A percentile compares a stretch with the other conserved stretches of the same genome.
These are phyloP conservation scores for Crotalus tigris DNA, from an alignment of 2,113 vertebrate genomes.

Conservation along the genomic window DNA sequence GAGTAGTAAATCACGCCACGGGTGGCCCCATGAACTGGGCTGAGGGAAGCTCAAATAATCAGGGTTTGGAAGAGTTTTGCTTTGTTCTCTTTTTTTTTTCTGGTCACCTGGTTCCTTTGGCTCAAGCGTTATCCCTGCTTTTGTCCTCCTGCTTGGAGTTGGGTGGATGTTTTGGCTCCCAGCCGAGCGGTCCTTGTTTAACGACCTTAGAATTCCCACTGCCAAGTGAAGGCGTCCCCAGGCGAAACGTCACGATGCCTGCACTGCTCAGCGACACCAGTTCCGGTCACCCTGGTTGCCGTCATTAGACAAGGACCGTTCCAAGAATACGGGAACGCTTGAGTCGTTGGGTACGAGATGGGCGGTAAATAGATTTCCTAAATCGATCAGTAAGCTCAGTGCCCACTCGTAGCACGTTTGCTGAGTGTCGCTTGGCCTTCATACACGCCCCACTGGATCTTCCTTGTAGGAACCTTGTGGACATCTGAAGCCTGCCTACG, in stretches of 20 bases:
- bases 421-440: neutral
- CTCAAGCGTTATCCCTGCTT: too few relatives aligned
- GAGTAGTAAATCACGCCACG: too few relatives aligned
- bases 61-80: too few relatives aligned
- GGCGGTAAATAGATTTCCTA: neutral
- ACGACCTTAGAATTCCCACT: neutral
- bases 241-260: rapidly evolving
- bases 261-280: neutral
- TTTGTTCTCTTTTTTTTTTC: too few relatives aligned
- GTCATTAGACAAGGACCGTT: neutral
- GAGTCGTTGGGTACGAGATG: neutral
- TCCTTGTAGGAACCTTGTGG: constrained; percentile 80
- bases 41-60: too few relatives aligned
- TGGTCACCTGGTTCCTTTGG: too few relatives aligned
- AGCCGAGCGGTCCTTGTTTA: neutral
- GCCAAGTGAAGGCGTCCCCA: neutral
- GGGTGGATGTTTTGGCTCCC: too few relatives aligned
- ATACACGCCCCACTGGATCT: neutral
- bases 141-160: too few relatives aligned
- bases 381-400: too few relatives aligned
- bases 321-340: neutral
- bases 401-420: neutral
- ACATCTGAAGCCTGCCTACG: constrained; percentile 84
- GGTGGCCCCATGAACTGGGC: too few relatives aligned
- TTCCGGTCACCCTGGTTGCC: neutral